Evolutionary conservation across 2,113 vertebrate genomes (phyloP).

Genomic region (Myiozetetes cayanensis): DNA sequence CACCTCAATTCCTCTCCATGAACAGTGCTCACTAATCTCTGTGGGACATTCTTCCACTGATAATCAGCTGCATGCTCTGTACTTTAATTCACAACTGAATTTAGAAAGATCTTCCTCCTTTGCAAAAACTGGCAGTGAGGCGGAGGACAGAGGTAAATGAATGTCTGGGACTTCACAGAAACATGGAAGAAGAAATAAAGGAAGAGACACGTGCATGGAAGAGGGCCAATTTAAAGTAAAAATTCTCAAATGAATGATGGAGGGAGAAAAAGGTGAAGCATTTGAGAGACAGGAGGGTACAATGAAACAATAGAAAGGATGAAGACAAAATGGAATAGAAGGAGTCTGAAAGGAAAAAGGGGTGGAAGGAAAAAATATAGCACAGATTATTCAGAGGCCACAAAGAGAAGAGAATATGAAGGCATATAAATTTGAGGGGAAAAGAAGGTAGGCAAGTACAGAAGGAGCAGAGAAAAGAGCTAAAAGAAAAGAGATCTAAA

Average conservation of each 20-base stretch:
- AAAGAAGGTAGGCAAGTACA: neutral
- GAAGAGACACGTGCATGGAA: neutral
- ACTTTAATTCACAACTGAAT: neutral
- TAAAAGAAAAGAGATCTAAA: neutral
- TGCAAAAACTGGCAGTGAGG: neutral
- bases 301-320: neutral
- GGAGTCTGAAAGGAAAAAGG: neutral
- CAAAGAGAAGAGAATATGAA: neutral
- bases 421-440: neutral
- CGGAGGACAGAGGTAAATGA: neutral
- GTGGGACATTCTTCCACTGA: neutral
- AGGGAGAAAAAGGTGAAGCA: neutral
- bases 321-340: neutral
- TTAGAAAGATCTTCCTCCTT: neutral
- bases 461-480: neutral
- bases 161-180: neutral
- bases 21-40: neutral
- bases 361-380: neutral
- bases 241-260: neutral
- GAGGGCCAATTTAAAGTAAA: neutral
- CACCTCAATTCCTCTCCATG: neutral
- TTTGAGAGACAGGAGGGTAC: neutral
- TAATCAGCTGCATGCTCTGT: neutral
- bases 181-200: neutral
- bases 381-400: neutral